A percentile compares a stretch with the other conserved stretches of the same genome.
phyloP scores from a whole-genome alignment of 1,140 invertebrate species.

The Drosophila orena region DNA sequence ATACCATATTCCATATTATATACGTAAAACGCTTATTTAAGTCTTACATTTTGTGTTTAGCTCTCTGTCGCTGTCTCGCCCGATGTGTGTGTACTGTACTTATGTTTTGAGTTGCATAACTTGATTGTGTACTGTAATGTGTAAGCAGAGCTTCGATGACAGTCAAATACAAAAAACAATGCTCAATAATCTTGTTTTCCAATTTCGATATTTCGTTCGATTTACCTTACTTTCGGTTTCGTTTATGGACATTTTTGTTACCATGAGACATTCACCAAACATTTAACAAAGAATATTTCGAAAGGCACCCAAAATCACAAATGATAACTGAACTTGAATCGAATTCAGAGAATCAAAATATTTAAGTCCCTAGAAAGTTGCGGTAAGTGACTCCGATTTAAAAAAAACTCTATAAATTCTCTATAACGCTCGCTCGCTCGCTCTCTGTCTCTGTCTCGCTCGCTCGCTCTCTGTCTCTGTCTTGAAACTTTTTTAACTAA shows the following conservation, averaged over 20 bases:
- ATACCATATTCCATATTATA: constrained; percentile 8
- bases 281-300: constrained; percentile 62
- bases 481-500: constrained; percentile 55
- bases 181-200: constrained; percentile 50
- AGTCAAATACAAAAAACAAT: constrained; percentile 74
- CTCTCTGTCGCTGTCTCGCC: constrained; percentile 64
- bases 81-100: constrained; percentile 61
- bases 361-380: constrained; percentile 50
- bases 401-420: constrained; percentile 44
- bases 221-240: constrained; percentile 4
- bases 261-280: constrained; percentile 53
- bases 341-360: constrained; percentile 59
- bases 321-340: constrained; percentile 31
- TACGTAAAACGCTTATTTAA: constrained; percentile 35
- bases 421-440: constrained; percentile 58
- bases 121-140: constrained; percentile 80
- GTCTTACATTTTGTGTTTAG: constrained; percentile 56
- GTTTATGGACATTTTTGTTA: constrained; percentile 34
- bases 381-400: constrained; percentile 75
- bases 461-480: constrained; percentile 63
- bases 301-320: constrained; percentile 55
- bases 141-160: constrained; percentile 82
- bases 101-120: constrained; percentile 61
- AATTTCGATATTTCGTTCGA: constrained; percentile 19
- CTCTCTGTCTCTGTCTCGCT: constrained; percentile 65